Conservation (phyloP, 2,113 vertebrate species). For the Chitala chitala region DNA sequence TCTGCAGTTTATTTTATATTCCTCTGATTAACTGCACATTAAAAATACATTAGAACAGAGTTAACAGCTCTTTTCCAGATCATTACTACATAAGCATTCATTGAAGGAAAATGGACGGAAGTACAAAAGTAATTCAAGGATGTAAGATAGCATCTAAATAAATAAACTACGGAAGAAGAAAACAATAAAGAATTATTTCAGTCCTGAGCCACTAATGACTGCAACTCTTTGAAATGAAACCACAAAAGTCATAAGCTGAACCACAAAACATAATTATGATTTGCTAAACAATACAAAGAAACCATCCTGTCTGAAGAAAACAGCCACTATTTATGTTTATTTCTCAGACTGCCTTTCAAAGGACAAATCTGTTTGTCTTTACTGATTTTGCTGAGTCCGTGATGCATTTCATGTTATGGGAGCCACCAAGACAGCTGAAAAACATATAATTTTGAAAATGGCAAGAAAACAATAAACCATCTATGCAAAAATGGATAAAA, state of each 20-base stretch:
- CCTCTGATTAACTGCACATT: conserved; percentile 31
- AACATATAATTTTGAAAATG: conserved; percentile 16
- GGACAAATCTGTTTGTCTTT: conserved; percentile 28
- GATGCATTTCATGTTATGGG: conserved; percentile 34
- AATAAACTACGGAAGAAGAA: conserved; percentile 35
- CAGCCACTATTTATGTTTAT: conserved; percentile 24
- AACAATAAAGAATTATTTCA: conserved; percentile 48
- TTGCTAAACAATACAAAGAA: conserved; percentile 30
- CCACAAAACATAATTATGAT: conserved; percentile 22
- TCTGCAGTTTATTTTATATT: conserved; percentile 18
- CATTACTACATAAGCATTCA: conserved; percentile 40
- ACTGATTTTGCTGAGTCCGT: conserved; percentile 27
- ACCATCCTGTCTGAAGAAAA: conserved; percentile 24
- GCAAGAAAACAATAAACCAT: not conserved
- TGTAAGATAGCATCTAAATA: conserved; percentile 40
- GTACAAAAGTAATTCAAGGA: conserved; percentile 43
- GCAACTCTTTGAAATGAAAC: conserved; percentile 32
- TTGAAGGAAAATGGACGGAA: conserved; percentile 42
- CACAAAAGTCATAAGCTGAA: conserved; percentile 33
- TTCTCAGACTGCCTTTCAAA: conserved; percentile 33
- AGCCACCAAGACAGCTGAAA: conserved; percentile 30
- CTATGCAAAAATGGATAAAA: not conserved
- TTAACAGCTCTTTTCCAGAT: conserved; percentile 41
- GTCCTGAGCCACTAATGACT: conserved; percentile 35
- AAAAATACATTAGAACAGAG: conserved; percentile 35